Conservation (phyloP, 1,140 invertebrate species). For the Tetragnatha versicolor region DNA sequence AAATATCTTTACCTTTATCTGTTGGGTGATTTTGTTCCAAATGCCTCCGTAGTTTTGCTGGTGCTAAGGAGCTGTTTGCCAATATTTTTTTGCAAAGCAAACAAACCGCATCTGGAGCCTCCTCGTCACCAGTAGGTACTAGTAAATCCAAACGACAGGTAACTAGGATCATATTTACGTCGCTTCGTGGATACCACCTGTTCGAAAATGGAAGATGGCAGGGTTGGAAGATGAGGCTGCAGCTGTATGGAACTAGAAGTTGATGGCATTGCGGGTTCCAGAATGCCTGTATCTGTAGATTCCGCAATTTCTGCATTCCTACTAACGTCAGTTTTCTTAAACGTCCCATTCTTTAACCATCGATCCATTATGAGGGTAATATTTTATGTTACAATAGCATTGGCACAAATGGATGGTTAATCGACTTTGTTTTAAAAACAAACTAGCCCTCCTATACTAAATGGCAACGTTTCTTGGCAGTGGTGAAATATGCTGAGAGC, state of each 20-base stretch:
- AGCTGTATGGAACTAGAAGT: background rate
- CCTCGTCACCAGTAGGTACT: background rate
- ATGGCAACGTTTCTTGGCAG: too few species aligned
- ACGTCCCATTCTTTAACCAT: background rate
- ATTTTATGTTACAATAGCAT: background rate
- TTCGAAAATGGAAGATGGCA: constrained; percentile 8
- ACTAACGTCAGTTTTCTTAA: background rate
- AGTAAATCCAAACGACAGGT: constrained; percentile 19
- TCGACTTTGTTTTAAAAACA: constrained; percentile 11
- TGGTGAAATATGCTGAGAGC: too few species aligned
- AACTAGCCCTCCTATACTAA: background rate
- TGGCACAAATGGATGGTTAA: background rate
- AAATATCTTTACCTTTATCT: too few species aligned
- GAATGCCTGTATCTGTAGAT: background rate
- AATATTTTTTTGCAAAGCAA: constrained; percentile 34
- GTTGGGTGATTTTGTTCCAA: too few species aligned
- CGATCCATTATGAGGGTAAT: background rate
- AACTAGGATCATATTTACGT: background rate
- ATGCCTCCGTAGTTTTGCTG: background rate
- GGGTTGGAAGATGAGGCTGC: background rate
- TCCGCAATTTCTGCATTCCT: background rate
- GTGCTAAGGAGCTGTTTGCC: background rate
- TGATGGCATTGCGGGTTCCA: background rate
- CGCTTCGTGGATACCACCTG: constrained; percentile 1
- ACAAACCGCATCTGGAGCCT: constrained; percentile 4